These are phyloP conservation scores for Mohoua ochrocephala DNA, from an alignment of 2,113 vertebrate genomes.

Conservation along the genomic window DNA sequence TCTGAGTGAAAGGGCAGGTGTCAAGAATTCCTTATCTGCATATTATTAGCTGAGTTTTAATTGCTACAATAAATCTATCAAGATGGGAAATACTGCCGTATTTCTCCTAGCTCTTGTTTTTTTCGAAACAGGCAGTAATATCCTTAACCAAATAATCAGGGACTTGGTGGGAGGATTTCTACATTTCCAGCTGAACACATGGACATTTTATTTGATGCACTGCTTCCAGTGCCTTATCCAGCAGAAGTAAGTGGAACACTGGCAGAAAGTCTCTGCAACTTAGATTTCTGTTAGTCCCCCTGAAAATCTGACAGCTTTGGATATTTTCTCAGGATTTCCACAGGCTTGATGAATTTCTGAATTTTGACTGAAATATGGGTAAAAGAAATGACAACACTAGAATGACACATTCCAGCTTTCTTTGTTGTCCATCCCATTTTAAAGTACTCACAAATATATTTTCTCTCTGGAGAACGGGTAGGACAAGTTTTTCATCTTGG, in stretches of 20 bases:
- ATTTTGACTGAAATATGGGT: neutral
- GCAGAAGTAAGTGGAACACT: neutral
- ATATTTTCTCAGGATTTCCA: neutral
- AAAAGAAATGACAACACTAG: neutral
- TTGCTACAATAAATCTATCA: slow-evolving; percentile 3
- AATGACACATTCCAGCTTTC: neutral
- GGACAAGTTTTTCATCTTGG: slow-evolving; percentile 83
- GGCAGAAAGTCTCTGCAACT: neutral
- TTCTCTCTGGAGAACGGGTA: slow-evolving; percentile 94
- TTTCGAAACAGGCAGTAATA: neutral
- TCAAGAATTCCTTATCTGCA: neutral
- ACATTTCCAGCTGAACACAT: neutral
- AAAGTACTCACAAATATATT: slow-evolving; percentile 88
- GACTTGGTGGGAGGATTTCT: neutral
- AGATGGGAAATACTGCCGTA: neutral
- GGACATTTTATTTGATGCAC: neutral
- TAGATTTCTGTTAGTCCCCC: neutral
- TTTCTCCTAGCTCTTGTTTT: neutral
- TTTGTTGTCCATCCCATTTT: neutral
- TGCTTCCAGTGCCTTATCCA: neutral
- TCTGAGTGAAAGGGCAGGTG: neutral
- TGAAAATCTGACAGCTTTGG: neutral
- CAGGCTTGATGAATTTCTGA: neutral
- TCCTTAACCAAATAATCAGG: neutral
- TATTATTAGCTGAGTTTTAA: neutral